Evolutionary conservation across 2,797 vertebrate genomes (phyloP), one percentile per base, ranked within the genome.

Genomic region (Cirrhinus molitorella): DNA sequence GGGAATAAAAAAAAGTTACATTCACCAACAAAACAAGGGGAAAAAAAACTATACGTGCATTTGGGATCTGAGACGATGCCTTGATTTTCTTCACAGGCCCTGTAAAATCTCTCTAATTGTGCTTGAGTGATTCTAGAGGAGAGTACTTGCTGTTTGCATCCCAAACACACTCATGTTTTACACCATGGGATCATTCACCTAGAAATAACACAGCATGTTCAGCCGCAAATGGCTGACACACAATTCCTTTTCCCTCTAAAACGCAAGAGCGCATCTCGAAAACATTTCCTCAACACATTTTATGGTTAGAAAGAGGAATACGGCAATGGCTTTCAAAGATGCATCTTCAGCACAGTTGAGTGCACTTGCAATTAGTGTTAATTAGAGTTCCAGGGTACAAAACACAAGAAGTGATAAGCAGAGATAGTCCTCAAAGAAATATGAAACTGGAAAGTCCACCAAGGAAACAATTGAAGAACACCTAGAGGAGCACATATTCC

Each of bases 11-110:
- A 67, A 66, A 67, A 0, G 5, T 67, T 40, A 16, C 3, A 77
- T 23, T 77, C 43, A 80, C 37, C 89, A 61, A 61, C 23, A 28
- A 61, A 90, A 91, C 87, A 91, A 91, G 86, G 47, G 59, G 17
- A 1, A 43, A 75, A 43, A 78, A 72, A 40, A 65, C 72, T 3
- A 23, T 23, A 59, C 13, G 1, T 28, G 77, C 31, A 40, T 85
- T 79, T 51, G 12, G 47, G 37, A 83, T 75, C 28, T 80, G 19
- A 76, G 53, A 72, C 3, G 34, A 37, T 59, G 28, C 68, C 67
- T 71, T 74, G 21, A 76, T 83, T 83, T 70, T 25, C 47, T 59
- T 63, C 19, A 40, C 68, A 49, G 25, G 2, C 65, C 72, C 61
- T 63, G 59, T 61, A 49, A 67, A 61, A 49, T 34, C n/a, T 19